phyloP scores from a whole-genome alignment of 2,888 invertebrate genomes.

The Hirtodrosophila cameraria region DNA sequence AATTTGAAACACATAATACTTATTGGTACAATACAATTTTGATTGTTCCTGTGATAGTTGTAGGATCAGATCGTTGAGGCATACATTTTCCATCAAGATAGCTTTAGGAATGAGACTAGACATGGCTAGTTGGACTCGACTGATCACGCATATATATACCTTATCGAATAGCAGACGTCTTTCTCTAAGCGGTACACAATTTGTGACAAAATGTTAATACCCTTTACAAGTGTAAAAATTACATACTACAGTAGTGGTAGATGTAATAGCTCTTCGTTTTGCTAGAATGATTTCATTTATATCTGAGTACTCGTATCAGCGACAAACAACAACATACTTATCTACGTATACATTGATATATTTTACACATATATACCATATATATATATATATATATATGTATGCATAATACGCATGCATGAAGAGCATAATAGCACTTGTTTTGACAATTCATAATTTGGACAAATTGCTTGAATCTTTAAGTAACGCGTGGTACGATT shows the following conservation, averaged over 20 bases:
- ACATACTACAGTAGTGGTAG: not conserved
- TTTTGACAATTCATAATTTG: slow-evolving; percentile 70
- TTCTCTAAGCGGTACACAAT: too few relatives aligned
- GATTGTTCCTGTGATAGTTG: too few relatives aligned
- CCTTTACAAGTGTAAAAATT: too few relatives aligned
- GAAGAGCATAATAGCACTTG: slow-evolving; percentile 55
- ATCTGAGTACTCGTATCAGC: slow-evolving; percentile 33
- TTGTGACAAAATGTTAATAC: too few relatives aligned
- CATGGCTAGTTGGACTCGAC: too few relatives aligned
- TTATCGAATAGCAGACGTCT: too few relatives aligned
- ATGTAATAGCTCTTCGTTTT: slow-evolving; percentile 52
- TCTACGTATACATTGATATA: not conserved
- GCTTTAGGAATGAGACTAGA: too few relatives aligned
- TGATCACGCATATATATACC: too few relatives aligned
- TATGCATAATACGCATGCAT: slow-evolving; percentile 27
- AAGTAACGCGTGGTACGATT: slow-evolving; percentile 33
- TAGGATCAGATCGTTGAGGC: too few relatives aligned
- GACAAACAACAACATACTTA: slow-evolving; percentile 29
- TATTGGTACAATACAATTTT: too few relatives aligned
- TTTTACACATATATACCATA: not conserved
- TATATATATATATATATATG: not conserved
- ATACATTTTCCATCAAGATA: too few relatives aligned
- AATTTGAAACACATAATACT: too few relatives aligned
- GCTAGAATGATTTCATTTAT: slow-evolving; percentile 68
- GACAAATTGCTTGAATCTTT: slow-evolving; percentile 68